phyloP scores from a whole-genome alignment of 1,140 invertebrate species.

The Globodera rostochiensis region DNA sequence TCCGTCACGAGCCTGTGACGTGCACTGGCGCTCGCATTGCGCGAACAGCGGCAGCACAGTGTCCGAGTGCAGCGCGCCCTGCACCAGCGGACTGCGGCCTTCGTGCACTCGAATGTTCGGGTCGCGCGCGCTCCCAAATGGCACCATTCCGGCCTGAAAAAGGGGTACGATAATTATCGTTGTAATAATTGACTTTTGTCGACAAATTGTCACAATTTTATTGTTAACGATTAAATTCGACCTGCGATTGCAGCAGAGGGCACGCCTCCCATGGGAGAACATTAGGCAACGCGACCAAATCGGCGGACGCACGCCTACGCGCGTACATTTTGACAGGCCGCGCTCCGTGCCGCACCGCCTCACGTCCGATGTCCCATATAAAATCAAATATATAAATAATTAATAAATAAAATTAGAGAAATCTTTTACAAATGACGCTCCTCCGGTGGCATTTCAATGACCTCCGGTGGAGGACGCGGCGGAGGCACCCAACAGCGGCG shows the following conservation, averaged over 20 bases:
- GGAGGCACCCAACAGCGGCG: slow-evolving; percentile 28
- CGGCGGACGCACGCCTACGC: slow-evolving; percentile 33
- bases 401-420: neutral
- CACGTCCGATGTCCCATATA: slow-evolving; percentile 43
- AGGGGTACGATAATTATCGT: slow-evolving; percentile 10
- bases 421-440: slow-evolving; percentile 26
- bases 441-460: slow-evolving; percentile 42
- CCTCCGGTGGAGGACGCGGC: slow-evolving; percentile 39
- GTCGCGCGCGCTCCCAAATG: slow-evolving; percentile 46
- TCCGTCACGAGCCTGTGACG: slow-evolving; percentile 56
- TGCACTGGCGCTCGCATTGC: slow-evolving; percentile 29
- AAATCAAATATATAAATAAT: neutral
- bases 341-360: slow-evolving; percentile 37
- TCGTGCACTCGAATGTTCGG: slow-evolving; percentile 44
- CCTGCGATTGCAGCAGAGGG: slow-evolving; percentile 29
- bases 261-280: slow-evolving; percentile 50
- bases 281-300: slow-evolving; percentile 34
- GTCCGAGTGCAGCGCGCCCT: slow-evolving; percentile 39
- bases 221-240: neutral
- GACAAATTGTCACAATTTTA: no score
- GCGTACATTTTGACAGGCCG: slow-evolving; percentile 42
- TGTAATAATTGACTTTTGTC: neutral
- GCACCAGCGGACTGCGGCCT: slow-evolving; percentile 43
- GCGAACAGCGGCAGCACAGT: slow-evolving; percentile 47
- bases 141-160: slow-evolving; percentile 50